Evolutionary conservation across 2,888 invertebrate genomes (phyloP).

Genomic region (Lasioglossum vierecki): DNA sequence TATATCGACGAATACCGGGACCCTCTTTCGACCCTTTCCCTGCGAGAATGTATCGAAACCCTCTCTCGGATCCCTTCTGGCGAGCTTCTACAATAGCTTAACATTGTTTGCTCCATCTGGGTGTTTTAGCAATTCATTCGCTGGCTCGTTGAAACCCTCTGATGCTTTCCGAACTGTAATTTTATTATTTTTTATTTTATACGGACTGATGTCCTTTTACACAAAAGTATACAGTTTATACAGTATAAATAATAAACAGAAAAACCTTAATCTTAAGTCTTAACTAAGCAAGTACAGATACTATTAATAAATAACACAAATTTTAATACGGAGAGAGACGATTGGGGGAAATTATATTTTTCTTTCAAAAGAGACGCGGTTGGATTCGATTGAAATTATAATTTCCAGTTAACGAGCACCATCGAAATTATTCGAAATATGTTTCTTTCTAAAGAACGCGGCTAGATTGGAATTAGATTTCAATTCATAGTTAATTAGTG

Average conservation of each 20-base stretch:
- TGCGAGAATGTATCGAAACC: background rate
- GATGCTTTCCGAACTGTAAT: background rate
- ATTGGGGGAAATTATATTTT: background rate
- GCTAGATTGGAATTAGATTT: background rate
- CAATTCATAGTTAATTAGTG: background rate
- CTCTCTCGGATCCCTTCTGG: conserved; percentile 3
- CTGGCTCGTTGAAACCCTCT: background rate
- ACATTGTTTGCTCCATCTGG: background rate
- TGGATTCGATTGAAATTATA: background rate
- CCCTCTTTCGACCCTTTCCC: background rate
- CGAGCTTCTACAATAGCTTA: background rate
- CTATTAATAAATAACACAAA: too few relatives aligned
- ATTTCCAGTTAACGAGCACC: background rate
- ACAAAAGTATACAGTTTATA: too few relatives aligned
- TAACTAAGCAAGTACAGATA: too few relatives aligned
- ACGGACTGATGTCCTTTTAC: too few relatives aligned
- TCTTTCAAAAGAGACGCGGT: background rate
- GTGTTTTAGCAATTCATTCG: background rate
- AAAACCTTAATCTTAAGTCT: background rate
- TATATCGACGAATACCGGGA: conserved; percentile 73
- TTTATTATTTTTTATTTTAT: too few relatives aligned
- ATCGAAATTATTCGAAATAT: background rate
- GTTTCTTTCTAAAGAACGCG: background rate
- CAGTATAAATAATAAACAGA: too few relatives aligned
- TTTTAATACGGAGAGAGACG: background rate